Conservation (phyloP, 2,113 vertebrate species). For the Nestor notabilis region DNA sequence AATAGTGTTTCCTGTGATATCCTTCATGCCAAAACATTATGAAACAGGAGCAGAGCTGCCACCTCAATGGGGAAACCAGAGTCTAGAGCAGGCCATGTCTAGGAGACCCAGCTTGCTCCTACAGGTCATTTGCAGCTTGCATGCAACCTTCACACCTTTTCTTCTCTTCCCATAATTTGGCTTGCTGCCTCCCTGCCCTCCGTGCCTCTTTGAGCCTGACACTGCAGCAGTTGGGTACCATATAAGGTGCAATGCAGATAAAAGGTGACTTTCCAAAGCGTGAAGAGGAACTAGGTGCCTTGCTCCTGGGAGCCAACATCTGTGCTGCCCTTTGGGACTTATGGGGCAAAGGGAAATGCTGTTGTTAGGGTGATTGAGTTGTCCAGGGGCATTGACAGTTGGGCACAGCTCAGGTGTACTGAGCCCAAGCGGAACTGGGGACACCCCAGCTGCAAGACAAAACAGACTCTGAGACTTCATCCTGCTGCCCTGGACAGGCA, state of each 20-base stretch:
- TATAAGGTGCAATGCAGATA: neutral
- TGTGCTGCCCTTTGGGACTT: neutral
- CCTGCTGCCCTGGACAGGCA: neutral
- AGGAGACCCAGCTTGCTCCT: neutral
- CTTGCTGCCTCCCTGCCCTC: neutral
- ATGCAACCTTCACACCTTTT: neutral
- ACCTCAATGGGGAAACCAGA: neutral
- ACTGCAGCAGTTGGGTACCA: rapidly evolving
- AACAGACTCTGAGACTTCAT: neutral
- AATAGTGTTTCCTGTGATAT: neutral
- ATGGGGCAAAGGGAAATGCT: rapidly evolving
- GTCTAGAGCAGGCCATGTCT: neutral
- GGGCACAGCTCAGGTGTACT: neutral
- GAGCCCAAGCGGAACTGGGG: neutral
- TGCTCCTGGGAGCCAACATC: neutral
- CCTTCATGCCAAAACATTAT: neutral
- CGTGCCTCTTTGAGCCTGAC: neutral
- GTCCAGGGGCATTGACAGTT: neutral
- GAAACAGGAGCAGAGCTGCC: neutral
- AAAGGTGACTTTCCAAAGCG: neutral
- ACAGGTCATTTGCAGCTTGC: rapidly evolving
- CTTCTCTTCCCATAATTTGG: neutral
- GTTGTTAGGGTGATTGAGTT: neutral
- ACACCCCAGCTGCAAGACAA: neutral
- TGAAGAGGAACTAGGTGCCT: neutral